Percentiles rank a stretch among this genome's conserved stretches.
Evolutionary conservation across 2,113 vertebrate genomes (phyloP).

Genomic region (Lophius piscatorius): DNA sequence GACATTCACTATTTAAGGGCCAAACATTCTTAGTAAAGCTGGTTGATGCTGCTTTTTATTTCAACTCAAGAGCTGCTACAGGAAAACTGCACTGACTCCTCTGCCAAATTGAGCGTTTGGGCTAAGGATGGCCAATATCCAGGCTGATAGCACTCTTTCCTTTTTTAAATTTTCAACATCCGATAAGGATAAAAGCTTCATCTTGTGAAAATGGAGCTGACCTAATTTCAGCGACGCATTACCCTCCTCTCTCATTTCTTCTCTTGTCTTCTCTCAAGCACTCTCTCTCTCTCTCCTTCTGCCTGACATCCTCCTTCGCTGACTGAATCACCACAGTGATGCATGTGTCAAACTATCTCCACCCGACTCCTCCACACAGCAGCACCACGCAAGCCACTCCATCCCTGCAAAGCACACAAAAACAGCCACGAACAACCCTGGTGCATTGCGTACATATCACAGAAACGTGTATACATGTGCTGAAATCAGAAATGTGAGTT

Average conservation of each 20-base stretch:
- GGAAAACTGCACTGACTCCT: not conserved
- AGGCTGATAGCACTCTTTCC: constrained; percentile 28
- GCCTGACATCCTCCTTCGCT: constrained; percentile 68
- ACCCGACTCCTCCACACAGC: constrained; percentile 70
- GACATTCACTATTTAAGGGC: constrained; percentile 10
- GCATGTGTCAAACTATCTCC: constrained; percentile 72
- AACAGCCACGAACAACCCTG: not conserved
- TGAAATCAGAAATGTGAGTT: constrained; percentile 31
- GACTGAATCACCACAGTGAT: constrained; percentile 77
- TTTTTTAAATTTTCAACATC: constrained; percentile 27
- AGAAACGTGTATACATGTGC: constrained; percentile 41
- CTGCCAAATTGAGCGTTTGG: constrained; percentile 24
- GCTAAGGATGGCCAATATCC: constrained; percentile 30
- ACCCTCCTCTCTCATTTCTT: constrained; percentile 10
- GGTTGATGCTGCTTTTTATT: constrained; percentile 8
- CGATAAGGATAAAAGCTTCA: constrained; percentile 65
- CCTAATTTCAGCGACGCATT: constrained; percentile 72
- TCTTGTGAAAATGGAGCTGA: constrained; percentile 75
- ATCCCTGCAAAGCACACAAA: constrained; percentile 39
- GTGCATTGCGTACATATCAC: constrained; percentile 26
- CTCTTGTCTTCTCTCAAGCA: constrained; percentile 38
- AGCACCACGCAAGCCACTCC: constrained; percentile 46
- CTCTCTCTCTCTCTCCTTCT: constrained; percentile 46
- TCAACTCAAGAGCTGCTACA: not conserved
- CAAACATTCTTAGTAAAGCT: constrained; percentile 9